Conservation (phyloP, 2,797 vertebrate species). For the Danio jaintianensis region DNA sequence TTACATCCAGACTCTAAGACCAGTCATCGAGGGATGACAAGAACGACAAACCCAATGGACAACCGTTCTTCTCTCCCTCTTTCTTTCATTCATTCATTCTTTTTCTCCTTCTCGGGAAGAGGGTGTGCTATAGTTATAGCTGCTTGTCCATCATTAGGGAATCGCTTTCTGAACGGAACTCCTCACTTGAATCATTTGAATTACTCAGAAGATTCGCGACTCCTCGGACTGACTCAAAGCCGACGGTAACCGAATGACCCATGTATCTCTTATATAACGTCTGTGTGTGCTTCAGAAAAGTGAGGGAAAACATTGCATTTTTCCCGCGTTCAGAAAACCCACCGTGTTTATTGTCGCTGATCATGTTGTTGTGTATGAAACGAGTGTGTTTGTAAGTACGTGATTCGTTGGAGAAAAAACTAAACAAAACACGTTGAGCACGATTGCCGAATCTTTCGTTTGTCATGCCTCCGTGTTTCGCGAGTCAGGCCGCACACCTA, state of each 20-base stretch:
- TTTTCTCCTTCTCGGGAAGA: constrained; percentile 48
- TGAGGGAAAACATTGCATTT: constrained; percentile 31
- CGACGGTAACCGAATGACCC: constrained; percentile 49
- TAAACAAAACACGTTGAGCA: constrained; percentile 49
- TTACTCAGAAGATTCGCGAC: constrained; percentile 42
- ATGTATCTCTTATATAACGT: constrained; percentile 55
- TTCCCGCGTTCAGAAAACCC: constrained; percentile 40
- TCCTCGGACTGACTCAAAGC: constrained; percentile 54
- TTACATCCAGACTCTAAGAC: constrained; percentile 53
- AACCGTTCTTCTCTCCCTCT: constrained; percentile 34
- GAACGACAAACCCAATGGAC: constrained; percentile 48
- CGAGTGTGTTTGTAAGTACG: constrained; percentile 42
- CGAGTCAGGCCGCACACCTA: constrained; percentile 53
- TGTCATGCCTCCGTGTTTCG: constrained; percentile 51
- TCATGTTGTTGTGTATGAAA: constrained; percentile 62
- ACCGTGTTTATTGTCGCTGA: constrained; percentile 64
- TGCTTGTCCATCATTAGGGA: constrained; percentile 47
- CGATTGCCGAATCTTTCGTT: constrained; percentile 60
- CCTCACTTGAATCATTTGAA: constrained; percentile 45
- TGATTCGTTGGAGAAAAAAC: constrained; percentile 50
- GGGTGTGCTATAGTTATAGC: constrained; percentile 33
- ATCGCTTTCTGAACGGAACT: constrained; percentile 45
- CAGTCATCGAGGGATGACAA: constrained; percentile 51
- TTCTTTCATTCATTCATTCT: constrained; percentile 42
- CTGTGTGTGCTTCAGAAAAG: constrained; percentile 48